Percentiles rank a stretch among this genome's conserved stretches.
Conservation (phyloP, 2,113 vertebrate species). For the Datnioides undecimradiatus region DNA sequence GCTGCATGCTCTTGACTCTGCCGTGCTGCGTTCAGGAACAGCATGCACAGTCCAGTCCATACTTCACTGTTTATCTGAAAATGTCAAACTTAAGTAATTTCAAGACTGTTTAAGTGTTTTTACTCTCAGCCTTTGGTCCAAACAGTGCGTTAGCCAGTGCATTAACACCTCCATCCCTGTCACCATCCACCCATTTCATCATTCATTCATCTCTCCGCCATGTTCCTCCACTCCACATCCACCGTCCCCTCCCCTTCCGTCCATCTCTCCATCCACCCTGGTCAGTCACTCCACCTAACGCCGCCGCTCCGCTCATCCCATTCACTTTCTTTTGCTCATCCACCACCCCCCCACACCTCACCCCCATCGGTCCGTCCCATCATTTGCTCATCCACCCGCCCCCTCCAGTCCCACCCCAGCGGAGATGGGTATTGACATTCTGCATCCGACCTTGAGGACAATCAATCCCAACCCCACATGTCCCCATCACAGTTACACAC, state of each 20-base stretch:
- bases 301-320: conserved; percentile 27
- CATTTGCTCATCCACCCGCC: conserved; percentile 54
- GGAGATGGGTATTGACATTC: conserved; percentile 83
- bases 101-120: conserved; percentile 2
- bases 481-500: conserved; percentile 53
- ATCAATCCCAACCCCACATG: conserved; percentile 81
- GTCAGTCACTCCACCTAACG: conserved; percentile 10
- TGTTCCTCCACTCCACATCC: conserved; percentile 23
- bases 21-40: too few relatives aligned
- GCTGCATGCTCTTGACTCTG: too few relatives aligned
- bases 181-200: conserved; percentile 45
- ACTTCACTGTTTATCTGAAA: neutral
- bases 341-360: neutral
- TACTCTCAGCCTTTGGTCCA: conserved; percentile 9
- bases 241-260: conserved; percentile 31
- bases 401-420: conserved; percentile 72
- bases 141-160: conserved; percentile 36
- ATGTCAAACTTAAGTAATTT: neutral
- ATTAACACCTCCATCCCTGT: conserved; percentile 43
- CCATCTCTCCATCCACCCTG: conserved; percentile 26
- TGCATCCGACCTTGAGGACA: conserved; percentile 83
- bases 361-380: conserved; percentile 59
- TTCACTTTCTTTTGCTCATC: conserved; percentile 29
- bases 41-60: too few relatives aligned
- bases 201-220: conserved; percentile 38